A percentile compares a stretch with the other conserved stretches of the same genome.
phyloP scores from a whole-genome alignment of 2,797 vertebrate species.

The Aotus griseimembra region DNA sequence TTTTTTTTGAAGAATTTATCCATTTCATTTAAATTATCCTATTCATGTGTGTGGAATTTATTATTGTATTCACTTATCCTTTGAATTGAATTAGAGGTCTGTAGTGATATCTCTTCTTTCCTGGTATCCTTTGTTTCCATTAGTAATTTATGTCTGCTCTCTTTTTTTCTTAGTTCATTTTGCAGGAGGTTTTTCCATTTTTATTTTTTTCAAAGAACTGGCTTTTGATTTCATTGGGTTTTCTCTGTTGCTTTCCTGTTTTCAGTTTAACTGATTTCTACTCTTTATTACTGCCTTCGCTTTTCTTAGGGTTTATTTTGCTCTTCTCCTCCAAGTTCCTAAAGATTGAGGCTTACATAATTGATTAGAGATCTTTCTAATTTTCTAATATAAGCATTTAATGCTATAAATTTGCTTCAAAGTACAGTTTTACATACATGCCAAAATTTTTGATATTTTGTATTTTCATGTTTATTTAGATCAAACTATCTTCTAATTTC shows the following conservation, averaged over 20 bases:
- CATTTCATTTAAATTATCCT: neutral
- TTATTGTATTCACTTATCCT: neutral
- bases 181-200: neutral
- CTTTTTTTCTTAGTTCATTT: neutral
- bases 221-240: neutral
- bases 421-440: neutral
- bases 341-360: neutral
- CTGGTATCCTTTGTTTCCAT: neutral
- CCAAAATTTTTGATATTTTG: neutral
- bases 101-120: neutral
- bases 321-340: neutral
- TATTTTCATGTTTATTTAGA: slow-evolving; percentile 4
- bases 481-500: slow-evolving; percentile 12
- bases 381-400: neutral
- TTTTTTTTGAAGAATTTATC: neutral
- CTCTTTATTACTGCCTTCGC: neutral
- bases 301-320: slow-evolving; percentile 19
- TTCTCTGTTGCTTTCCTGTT: neutral
- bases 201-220: neutral
- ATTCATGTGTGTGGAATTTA: neutral
- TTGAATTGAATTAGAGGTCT: neutral
- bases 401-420: neutral
- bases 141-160: neutral
- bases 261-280: neutral
- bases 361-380: neutral